Percentiles rank a stretch among this genome's conserved stretches.
These are phyloP conservation scores for Hydrophis major DNA, from an alignment of 2,797 vertebrate genomes.

Conservation along the genomic window DNA sequence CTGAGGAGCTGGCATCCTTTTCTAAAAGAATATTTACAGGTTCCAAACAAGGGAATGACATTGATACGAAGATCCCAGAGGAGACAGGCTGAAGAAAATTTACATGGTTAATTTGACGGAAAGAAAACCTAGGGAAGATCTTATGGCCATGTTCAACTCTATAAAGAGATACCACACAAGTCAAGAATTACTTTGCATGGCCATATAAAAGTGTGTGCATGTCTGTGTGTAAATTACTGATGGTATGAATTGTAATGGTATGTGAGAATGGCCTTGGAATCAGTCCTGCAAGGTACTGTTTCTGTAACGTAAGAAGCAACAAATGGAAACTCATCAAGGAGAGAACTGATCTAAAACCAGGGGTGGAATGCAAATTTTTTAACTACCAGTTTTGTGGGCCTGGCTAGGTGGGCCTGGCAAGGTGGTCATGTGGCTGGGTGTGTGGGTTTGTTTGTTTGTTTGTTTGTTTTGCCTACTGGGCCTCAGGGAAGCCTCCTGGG, in stretches of 20 bases:
- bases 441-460: rapidly evolving
- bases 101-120: background rate
- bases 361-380: no score
- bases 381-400: no score
- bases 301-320: background rate
- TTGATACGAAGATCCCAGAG: background rate
- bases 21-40: background rate
- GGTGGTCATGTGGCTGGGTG: no score
- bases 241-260: background rate
- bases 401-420: no score
- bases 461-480: no score
- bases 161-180: background rate
- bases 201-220: background rate
- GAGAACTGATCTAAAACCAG: background rate
- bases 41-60: background rate
- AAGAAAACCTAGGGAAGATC: background rate
- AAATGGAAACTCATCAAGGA: background rate
- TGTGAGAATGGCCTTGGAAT: background rate
- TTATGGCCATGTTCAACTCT: background rate
- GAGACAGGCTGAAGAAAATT: background rate
- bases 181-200: background rate
- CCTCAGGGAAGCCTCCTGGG: no score
- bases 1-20: background rate
- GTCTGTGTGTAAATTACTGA: background rate
- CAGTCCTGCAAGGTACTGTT: background rate